Evolutionary conservation across 2,888 invertebrate species (phyloP), one percentile per base, ranked within the genome.

Genomic region (Eupithecia pulchellata): DNA sequence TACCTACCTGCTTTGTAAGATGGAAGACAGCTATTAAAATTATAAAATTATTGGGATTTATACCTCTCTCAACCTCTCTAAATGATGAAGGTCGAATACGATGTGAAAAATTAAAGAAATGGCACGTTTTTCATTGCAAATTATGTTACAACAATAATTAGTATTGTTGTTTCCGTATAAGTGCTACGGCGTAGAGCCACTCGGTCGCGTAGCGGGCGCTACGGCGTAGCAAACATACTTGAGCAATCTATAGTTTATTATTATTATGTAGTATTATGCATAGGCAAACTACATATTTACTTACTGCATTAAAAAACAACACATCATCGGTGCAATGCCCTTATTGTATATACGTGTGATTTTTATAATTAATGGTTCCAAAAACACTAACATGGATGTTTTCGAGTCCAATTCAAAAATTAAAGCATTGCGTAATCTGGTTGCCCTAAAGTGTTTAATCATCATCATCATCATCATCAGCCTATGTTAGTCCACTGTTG

Each of bases 1-100:
- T 69, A 61, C 20, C 60, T 61, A 52, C 20, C 60, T 61, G 36
- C 57, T 52, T 63, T 61, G 42, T 58, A 60, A 66, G 55, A 13
- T 58, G 30, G 17, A 58, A 64, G 60, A 34, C 60, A 29, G 32
- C 68, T 32, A 58, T 58, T 58, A 20, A 27, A 27, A 30, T n/a
- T n/a, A 30, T 34, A 20, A 69, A n/a, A 42, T n/a, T n/a, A 42
- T 42, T 42, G 42, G 2, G 42, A n/a, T 42, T 17, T 42, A 42
- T 42, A 42, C 0, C 0, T 42, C 5, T 8, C 17, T 2, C 6
- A n/a, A 47, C 57, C 27, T 29, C 17, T 29, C 29, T 4, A 4
- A 52, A 25, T 52, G 2, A 25, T 29, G 14, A 17, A 29, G 29
- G 1, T 29, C 6, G 3, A 27, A 55, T 55, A 14, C 42, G 0